Conservation (phyloP, 2,888 invertebrate genomes). For the Catocala nupta region DNA sequence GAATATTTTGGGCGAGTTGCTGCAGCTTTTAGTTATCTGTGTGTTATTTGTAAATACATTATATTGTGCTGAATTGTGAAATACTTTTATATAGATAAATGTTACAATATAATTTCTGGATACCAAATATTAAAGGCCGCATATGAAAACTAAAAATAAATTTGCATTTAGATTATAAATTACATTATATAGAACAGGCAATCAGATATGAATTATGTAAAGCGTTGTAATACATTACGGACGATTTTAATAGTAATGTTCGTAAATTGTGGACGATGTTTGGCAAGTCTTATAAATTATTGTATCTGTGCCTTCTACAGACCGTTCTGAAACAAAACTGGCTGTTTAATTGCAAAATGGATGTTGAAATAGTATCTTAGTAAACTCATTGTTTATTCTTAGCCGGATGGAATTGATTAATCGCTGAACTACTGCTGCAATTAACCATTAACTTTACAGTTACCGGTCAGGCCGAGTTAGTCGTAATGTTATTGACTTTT, state of each 20-base stretch:
- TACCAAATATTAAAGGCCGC: background rate
- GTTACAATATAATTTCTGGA: too few species aligned
- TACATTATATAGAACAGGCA: too few species aligned
- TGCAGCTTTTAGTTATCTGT: too few species aligned
- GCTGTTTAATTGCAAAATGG: constrained; percentile 65
- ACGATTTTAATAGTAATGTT: constrained; percentile 45
- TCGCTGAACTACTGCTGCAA: constrained; percentile 53
- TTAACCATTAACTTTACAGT: constrained; percentile 59
- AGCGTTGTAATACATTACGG: constrained; percentile 29
- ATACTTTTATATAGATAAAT: too few species aligned
- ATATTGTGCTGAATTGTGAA: too few species aligned
- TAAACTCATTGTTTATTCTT: constrained; percentile 61
- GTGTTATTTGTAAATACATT: too few species aligned
- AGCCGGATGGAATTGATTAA: constrained; percentile 70
- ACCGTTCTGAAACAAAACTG: constrained; percentile 50
- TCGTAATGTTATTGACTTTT: constrained; percentile 52
- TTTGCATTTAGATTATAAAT: too few species aligned
- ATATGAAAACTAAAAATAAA: background rate
- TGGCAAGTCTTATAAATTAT: constrained; percentile 19
- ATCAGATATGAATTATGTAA: too few species aligned
- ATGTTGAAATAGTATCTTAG: constrained; percentile 63
- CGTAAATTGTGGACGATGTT: constrained; percentile 45
- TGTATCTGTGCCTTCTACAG: constrained; percentile 32
- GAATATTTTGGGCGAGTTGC: too few species aligned
- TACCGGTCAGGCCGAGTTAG: constrained; percentile 38